Evolutionary conservation across 2,113 vertebrate genomes (phyloP).

Genomic region (Hemibagrus wyckioides): DNA sequence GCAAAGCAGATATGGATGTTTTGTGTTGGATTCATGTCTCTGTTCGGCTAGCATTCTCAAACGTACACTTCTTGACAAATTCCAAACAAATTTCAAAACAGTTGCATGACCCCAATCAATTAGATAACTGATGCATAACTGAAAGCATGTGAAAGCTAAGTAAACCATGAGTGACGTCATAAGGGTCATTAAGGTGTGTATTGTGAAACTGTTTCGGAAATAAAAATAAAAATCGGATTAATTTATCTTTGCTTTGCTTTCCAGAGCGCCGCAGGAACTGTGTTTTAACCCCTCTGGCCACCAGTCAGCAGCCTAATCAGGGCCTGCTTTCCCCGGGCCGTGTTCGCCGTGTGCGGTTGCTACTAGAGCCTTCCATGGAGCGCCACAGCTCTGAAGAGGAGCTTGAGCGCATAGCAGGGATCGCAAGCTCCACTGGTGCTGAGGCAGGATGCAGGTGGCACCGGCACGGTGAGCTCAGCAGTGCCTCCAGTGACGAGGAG

Average conservation of each 20-base stretch:
- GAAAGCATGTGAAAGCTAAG: neutral
- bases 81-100: neutral
- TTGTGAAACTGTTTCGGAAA: neutral
- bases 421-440: conserved; percentile 60
- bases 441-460: conserved; percentile 85
- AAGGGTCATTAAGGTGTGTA: neutral
- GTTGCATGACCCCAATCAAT: neutral
- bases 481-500: conserved; percentile 88
- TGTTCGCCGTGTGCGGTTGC: conserved; percentile 77
- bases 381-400: conserved; percentile 89
- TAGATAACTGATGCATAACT: neutral
- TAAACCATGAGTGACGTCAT: neutral
- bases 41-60: neutral
- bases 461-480: conserved; percentile 75
- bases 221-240: neutral
- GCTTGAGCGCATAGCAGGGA: conserved; percentile 83
- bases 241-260: conserved; percentile 33
- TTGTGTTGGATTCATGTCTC: neutral
- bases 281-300: conserved; percentile 82
- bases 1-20: neutral
- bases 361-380: conserved; percentile 82
- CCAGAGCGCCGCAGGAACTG: conserved; percentile 84
- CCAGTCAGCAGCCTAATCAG: conserved; percentile 87
- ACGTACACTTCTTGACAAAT: neutral
- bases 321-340: conserved; percentile 77